These are phyloP conservation scores for Nasonia oneida DNA, from an alignment of 2,888 invertebrate species.

Conservation along the genomic window DNA sequence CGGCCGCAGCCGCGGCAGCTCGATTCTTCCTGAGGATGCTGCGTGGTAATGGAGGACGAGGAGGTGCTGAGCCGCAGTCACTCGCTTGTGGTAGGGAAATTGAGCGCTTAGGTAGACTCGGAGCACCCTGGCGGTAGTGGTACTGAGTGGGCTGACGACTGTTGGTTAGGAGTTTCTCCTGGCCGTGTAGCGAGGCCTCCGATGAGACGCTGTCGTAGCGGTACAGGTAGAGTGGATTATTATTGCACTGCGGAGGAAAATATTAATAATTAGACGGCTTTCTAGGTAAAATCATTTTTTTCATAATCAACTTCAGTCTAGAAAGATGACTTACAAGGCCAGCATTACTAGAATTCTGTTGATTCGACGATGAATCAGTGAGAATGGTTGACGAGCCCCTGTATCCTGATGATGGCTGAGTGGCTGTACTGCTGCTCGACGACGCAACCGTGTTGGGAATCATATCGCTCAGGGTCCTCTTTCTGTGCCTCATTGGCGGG, in stretches of 20 bases:
- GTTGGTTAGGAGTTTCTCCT: conserved; percentile 68
- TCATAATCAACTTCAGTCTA: neutral
- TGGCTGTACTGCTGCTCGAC: conserved; percentile 86
- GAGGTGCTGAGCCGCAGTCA: conserved; percentile 82
- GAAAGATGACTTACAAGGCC: conserved; percentile 46
- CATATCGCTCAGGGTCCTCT: conserved; percentile 82
- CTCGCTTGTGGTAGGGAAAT: conserved; percentile 81
- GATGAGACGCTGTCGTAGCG: conserved; percentile 90
- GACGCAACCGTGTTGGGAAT: conserved; percentile 80
- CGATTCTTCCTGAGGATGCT: conserved; percentile 85
- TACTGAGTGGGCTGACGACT: conserved; percentile 3
- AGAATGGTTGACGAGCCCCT: conserved; percentile 92
- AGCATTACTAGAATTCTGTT: conserved; percentile 78
- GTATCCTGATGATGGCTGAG: conserved; percentile 92
- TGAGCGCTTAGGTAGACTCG: conserved; percentile 85
- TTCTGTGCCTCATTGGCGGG: conserved; percentile 79
- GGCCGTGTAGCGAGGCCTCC: conserved; percentile 84
- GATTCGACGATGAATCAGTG: conserved; percentile 87
- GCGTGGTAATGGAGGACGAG: conserved; percentile 86
- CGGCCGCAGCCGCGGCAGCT: conserved; percentile 54
- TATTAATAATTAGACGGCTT: neutral
- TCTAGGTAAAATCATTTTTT: neutral
- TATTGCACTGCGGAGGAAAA: conserved; percentile 73
- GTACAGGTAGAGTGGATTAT: conserved; percentile 89
- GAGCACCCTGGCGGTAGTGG: conserved; percentile 74